Conservation (phyloP, 2,113 vertebrate genomes). For the Tapirus terrestris region DNA sequence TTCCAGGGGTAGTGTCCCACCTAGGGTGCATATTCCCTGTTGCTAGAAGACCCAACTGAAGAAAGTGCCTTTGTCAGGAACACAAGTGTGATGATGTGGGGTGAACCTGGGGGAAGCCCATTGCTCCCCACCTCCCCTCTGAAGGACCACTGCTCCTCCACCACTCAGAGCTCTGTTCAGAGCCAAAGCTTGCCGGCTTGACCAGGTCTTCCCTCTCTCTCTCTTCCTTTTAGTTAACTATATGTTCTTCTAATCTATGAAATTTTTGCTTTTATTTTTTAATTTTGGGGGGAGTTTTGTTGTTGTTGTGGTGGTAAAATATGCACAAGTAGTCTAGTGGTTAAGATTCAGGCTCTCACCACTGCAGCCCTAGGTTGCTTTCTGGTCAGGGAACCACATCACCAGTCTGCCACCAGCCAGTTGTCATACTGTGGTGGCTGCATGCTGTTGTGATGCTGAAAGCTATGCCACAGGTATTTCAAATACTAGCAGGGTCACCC, state of each 20-base stretch:
- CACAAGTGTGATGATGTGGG: rapidly evolving
- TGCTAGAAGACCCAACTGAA: neutral
- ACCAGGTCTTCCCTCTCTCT: neutral
- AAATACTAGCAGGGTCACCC: too few species aligned
- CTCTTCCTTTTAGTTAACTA: neutral
- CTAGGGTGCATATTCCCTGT: neutral
- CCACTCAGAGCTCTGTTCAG: neutral
- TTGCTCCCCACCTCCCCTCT: neutral
- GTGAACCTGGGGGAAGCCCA: rapidly evolving
- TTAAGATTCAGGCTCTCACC: too few species aligned
- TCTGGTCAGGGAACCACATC: too few species aligned
- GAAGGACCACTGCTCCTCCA: neutral
- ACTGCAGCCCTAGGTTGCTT: too few species aligned
- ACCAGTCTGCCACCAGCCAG: too few species aligned
- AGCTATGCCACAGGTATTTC: too few species aligned
- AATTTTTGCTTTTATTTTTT: neutral
- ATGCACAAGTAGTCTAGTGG: too few species aligned
- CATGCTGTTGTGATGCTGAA: too few species aligned
- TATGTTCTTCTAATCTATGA: neutral
- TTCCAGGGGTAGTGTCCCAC: neutral
- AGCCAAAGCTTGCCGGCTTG: neutral
- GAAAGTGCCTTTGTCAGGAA: neutral
- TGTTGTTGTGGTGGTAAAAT: neutral
- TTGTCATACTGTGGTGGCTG: too few species aligned
- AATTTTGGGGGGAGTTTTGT: neutral